Percentiles rank a stretch among this genome's conserved stretches.
Evolutionary conservation across 2,797 vertebrate genomes (phyloP).

Genomic region (Coregonus ussuriensis): DNA sequence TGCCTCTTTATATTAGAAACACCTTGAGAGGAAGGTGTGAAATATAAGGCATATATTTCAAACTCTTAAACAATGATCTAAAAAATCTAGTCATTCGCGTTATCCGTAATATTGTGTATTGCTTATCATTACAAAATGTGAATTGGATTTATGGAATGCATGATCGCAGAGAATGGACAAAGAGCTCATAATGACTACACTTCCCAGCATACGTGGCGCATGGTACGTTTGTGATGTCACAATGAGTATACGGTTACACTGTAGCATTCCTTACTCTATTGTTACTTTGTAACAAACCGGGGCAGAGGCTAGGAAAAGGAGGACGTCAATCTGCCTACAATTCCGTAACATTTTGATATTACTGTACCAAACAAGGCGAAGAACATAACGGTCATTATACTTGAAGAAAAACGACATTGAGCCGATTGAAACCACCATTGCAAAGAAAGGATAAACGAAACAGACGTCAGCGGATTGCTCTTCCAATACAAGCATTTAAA

Average conservation of each 20-base stretch:
- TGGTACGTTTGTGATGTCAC: conserved; percentile 71
- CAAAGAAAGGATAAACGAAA: conserved; percentile 58
- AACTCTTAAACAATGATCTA: not conserved
- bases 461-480: conserved; percentile 71
- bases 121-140: not conserved
- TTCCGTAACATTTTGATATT: conserved; percentile 42
- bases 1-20: not conserved
- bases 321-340: conserved; percentile 58
- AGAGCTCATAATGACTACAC: conserved; percentile 51
- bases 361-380: conserved; percentile 17
- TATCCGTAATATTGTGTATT: not conserved
- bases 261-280: conserved; percentile 77
- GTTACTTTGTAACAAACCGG: conserved; percentile 79
- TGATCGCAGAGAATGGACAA: conserved; percentile 51
- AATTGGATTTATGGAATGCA: not conserved
- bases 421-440: conserved; percentile 64
- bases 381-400: conserved; percentile 17
- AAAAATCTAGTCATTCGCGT: not conserved
- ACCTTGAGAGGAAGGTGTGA: not conserved
- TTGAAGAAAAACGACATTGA: conserved; percentile 52
- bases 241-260: conserved; percentile 67
- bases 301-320: conserved; percentile 62
- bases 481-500: conserved; percentile 50
- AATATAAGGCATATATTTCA: not conserved
- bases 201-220: conserved; percentile 65